Evolutionary conservation across 2,113 vertebrate genomes (phyloP).

Genomic region (Epinephelus fuscoguttatus): DNA sequence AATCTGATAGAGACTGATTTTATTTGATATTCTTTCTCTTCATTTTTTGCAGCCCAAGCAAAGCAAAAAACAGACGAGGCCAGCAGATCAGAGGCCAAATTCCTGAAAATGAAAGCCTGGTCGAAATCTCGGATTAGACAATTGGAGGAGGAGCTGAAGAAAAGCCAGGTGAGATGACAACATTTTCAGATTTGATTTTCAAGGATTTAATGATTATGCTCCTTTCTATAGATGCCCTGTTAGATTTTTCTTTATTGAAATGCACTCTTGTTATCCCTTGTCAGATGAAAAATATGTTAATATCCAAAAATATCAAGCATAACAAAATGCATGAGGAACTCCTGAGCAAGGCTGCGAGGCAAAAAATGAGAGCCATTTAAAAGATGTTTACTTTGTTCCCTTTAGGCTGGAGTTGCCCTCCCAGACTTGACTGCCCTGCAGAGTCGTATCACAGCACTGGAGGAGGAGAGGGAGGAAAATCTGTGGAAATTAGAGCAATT

Average conservation of each 20-base stretch:
- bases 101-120: constrained; percentile 94
- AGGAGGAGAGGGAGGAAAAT: constrained; percentile 87
- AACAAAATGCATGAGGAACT: background rate
- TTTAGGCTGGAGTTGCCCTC: constrained; percentile 82
- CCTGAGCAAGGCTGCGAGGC: background rate
- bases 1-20: background rate
- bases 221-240: background rate
- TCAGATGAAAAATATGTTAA: no score
- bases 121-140: constrained; percentile 91
- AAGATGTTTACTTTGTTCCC: background rate
- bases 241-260: background rate
- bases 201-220: background rate
- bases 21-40: background rate
- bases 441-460: constrained; percentile 82
- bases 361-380: background rate
- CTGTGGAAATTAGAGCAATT: constrained; percentile 86
- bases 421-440: constrained; percentile 82
- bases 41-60: constrained; percentile 80
- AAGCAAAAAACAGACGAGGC: constrained; percentile 90
- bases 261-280: no score
- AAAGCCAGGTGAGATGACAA: constrained; percentile 77
- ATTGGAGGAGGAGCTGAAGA: constrained; percentile 90
- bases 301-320: no score
- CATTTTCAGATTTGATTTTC: background rate
- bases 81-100: constrained; percentile 91